phyloP scores from a whole-genome alignment of 2,888 invertebrate genomes.

The Chloroclystis v-ata region DNA sequence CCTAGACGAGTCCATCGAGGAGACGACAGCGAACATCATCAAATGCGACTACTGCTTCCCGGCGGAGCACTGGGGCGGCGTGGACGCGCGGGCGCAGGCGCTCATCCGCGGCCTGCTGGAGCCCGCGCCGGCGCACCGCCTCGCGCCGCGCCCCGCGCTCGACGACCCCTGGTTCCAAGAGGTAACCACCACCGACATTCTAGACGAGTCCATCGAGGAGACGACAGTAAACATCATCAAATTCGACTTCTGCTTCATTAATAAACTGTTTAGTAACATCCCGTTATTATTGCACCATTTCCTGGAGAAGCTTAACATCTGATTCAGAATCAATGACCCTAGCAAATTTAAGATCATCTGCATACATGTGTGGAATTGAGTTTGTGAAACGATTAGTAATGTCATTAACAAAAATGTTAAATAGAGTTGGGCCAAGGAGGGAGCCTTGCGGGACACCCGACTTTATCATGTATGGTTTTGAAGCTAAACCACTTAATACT shows the following conservation, averaged over 20 bases:
- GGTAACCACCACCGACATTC: slow-evolving; percentile 33
- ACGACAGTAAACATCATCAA: slow-evolving; percentile 90
- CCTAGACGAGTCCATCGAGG: slow-evolving; percentile 88
- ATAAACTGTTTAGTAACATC: too few relatives aligned
- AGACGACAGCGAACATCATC: slow-evolving; percentile 89
- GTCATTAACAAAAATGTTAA: too few relatives aligned
- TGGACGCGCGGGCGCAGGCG: slow-evolving; percentile 83
- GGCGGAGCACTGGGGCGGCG: slow-evolving; percentile 84
- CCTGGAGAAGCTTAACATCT: too few relatives aligned
- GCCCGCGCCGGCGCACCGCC: slow-evolving; percentile 60
- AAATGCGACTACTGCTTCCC: slow-evolving; percentile 91
- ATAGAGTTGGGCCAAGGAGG: too few relatives aligned
- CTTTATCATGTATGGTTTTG: too few relatives aligned
- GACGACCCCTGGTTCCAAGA: slow-evolving; percentile 61
- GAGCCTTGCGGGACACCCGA: too few relatives aligned
- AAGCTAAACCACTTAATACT: too few relatives aligned
- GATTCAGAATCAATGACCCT: too few relatives aligned
- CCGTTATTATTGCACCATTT: too few relatives aligned
- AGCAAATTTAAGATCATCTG: too few relatives aligned
- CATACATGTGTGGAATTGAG: too few relatives aligned
- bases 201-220: slow-evolving; percentile 88
- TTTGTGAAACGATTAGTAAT: too few relatives aligned
- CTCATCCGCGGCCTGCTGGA: slow-evolving; percentile 82
- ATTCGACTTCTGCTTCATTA: slow-evolving; percentile 89
- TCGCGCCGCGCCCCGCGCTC: slow-evolving; percentile 53